Conservation (phyloP, 2,888 invertebrate genomes). For the Barypeithes pellucidus region DNA sequence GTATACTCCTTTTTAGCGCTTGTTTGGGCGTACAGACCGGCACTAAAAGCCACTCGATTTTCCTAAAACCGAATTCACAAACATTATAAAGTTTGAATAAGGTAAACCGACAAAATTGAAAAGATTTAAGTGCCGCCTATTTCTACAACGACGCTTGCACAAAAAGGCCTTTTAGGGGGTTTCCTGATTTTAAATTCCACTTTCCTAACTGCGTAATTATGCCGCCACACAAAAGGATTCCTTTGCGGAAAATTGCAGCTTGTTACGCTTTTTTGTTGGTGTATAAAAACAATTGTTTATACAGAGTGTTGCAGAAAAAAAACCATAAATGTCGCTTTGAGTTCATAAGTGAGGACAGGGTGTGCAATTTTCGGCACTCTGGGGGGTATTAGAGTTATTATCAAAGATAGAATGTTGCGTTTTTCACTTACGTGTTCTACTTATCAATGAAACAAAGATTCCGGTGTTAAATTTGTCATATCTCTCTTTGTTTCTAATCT, state of each 20-base stretch:
- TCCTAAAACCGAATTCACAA: constrained; percentile 21
- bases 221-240: background rate
- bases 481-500: no score
- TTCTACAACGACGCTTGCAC: constrained; percentile 17
- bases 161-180: constrained; percentile 14
- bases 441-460: no score
- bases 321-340: no score
- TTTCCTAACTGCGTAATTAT: constrained; percentile 26
- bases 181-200: constrained; percentile 17
- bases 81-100: constrained; percentile 29
- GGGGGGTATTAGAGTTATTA: no score
- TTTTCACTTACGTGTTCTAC: no score
- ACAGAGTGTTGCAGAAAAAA: no score
- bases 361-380: no score
- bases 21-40: constrained; percentile 19
- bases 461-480: no score
- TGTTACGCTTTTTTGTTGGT: background rate
- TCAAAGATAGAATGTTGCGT: no score
- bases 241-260: constrained; percentile 6
- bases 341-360: no score
- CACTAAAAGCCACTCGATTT: constrained; percentile 16
- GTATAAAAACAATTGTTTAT: background rate
- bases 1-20: constrained; percentile 5
- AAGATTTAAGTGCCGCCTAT: constrained; percentile 30
- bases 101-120: constrained; percentile 33